Conservation (phyloP, 1,140 invertebrate genomes). For the Drosophila cardini region DNA sequence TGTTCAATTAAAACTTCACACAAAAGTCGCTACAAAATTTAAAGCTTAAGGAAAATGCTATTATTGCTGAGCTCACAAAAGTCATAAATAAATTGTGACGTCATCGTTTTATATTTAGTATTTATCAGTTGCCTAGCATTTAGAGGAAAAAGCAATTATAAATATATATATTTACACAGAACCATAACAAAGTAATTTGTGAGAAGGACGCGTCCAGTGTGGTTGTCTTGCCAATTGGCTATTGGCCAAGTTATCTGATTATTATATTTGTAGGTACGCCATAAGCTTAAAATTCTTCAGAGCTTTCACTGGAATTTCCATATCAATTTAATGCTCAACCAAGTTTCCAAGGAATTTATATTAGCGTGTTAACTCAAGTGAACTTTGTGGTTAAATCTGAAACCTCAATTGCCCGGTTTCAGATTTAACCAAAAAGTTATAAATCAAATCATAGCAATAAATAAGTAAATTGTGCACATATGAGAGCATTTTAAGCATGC, state of each 20-base stretch:
- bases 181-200: conserved; percentile 7
- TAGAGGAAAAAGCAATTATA: conserved; percentile 71
- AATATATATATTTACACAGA: conserved; percentile 31
- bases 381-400: too few species aligned
- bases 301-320: conserved; percentile 16
- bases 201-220: not conserved
- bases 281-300: conserved; percentile 2
- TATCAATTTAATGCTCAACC: conserved; percentile 1
- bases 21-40: not conserved
- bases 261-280: conserved; percentile 6
- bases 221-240: conserved; percentile 45
- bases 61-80: not conserved
- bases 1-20: not conserved
- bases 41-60: not conserved
- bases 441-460: not conserved
- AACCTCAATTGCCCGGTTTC: too few species aligned
- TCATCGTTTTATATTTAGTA: conserved; percentile 1
- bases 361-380: too few species aligned
- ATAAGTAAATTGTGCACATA: conserved; percentile 56
- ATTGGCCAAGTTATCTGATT: conserved; percentile 1
- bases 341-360: too few species aligned
- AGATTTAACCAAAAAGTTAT: too few species aligned
- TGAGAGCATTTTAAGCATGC: not conserved
- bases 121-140: conserved; percentile 15
- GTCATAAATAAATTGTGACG: conserved; percentile 3